These are phyloP conservation scores for Galerucella nymphaeae DNA, from an alignment of 2,888 invertebrate species.

Conservation along the genomic window DNA sequence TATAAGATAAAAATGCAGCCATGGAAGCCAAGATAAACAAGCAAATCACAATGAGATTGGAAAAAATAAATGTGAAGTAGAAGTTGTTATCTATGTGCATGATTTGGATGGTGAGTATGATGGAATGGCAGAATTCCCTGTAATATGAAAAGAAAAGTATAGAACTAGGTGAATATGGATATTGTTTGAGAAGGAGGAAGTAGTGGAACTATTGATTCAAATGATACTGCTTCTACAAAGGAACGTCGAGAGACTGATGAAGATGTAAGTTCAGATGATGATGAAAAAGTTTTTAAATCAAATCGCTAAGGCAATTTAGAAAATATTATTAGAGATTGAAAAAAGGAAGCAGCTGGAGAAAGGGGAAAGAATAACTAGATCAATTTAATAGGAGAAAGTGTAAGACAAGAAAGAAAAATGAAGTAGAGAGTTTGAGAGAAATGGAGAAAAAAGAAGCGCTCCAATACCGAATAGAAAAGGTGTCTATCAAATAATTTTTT, in stretches of 20 bases:
- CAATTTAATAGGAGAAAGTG: neutral
- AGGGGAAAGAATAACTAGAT: no score
- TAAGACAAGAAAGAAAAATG: constrained; percentile 63
- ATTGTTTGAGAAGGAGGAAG: neutral
- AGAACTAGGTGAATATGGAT: neutral
- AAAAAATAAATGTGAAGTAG: neutral
- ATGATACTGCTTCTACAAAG: constrained; percentile 12
- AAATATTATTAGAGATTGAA: constrained; percentile 58
- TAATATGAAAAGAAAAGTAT: no score
- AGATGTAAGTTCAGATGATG: constrained; percentile 1
- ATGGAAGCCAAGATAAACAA: no score
- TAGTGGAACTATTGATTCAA: neutral
- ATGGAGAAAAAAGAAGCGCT: no score
- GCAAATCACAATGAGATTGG: neutral
- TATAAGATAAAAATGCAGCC: no score
- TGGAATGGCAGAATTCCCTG: constrained; percentile 21
- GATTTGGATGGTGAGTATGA: constrained; percentile 5
- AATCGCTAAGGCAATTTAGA: constrained; percentile 65
- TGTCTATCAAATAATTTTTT: constrained; percentile 92
- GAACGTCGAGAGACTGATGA: constrained; percentile 53
- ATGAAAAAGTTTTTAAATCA: constrained; percentile 31
- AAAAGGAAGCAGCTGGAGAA: no score
- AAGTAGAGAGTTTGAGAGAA: no score
- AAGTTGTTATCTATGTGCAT: neutral
- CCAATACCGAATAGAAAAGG: no score